These are phyloP conservation scores for Drymonia ruficornis DNA, from an alignment of 2,888 invertebrate species.

Conservation along the genomic window DNA sequence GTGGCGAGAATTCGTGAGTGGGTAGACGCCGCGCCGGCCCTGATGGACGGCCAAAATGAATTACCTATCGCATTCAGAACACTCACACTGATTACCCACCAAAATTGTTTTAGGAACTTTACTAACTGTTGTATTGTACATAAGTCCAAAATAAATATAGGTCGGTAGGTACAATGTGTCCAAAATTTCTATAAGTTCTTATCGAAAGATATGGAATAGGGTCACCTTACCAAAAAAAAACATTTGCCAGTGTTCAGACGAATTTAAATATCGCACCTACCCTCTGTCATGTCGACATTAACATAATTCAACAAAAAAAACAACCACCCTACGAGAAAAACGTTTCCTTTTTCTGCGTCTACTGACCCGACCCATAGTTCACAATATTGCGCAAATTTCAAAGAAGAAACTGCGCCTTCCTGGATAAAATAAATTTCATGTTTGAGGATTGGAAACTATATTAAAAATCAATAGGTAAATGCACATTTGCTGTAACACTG, in stretches of 20 bases:
- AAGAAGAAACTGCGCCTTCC: slow-evolving; percentile 9
- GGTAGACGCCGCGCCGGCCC: slow-evolving; percentile 27
- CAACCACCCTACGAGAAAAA: slow-evolving; percentile 59
- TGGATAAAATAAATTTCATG: too few relatives aligned
- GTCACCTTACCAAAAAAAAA: slow-evolving; percentile 56
- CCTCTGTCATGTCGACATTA: slow-evolving; percentile 72
- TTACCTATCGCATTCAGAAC: slow-evolving; percentile 43
- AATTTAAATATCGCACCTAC: slow-evolving; percentile 76
- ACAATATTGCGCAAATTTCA: slow-evolving; percentile 70
- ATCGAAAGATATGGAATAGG: slow-evolving; percentile 24
- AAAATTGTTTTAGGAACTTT: slow-evolving; percentile 8
- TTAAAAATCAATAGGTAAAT: too few relatives aligned
- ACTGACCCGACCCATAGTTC: slow-evolving; percentile 63
- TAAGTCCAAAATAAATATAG: background rate
- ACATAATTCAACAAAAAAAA: slow-evolving; percentile 80
- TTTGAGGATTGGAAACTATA: too few relatives aligned
- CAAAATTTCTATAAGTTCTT: background rate
- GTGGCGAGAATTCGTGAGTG: slow-evolving; percentile 43
- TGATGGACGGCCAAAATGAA: slow-evolving; percentile 56
- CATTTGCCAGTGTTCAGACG: slow-evolving; percentile 55
- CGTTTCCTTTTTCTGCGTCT: slow-evolving; percentile 57
- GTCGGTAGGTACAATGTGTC: background rate
- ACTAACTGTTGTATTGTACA: slow-evolving; percentile 24
- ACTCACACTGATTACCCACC: slow-evolving; percentile 13
- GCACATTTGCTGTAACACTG: too few relatives aligned